Evolutionary conservation across 2,113 vertebrate species (phyloP).

Genomic region (Pseudopipra pipra): DNA sequence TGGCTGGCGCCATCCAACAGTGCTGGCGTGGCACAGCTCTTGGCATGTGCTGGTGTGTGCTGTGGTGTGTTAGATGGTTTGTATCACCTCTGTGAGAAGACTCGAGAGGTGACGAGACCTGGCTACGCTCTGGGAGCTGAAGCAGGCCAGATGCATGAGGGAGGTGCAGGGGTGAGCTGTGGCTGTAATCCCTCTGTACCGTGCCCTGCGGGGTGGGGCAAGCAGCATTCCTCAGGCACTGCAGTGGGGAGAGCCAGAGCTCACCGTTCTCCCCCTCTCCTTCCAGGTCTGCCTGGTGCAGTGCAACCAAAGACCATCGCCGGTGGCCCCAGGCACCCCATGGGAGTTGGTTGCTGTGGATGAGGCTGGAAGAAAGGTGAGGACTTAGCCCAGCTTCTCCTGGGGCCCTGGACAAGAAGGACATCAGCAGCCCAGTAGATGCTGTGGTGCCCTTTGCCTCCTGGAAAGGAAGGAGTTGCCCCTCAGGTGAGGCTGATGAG

Average conservation of each 20-base stretch:
- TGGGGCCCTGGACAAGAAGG: accelerated
- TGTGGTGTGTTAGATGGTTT: accelerated
- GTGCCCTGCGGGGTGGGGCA: accelerated
- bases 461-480: not conserved
- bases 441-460: no score
- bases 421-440: accelerated
- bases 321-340: accelerated
- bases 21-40: accelerated
- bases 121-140: accelerated
- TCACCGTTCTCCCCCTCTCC: not conserved
- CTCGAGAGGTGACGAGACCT: not conserved
- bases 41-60: accelerated
- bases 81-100: not conserved
- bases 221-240: no score
- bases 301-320: accelerated
- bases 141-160: accelerated
- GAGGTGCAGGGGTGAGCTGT: not conserved
- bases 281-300: not conserved
- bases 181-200: accelerated
- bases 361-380: not conserved
- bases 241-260: not conserved
- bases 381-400: not conserved
- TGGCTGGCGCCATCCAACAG: accelerated
- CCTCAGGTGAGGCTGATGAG: not conserved
- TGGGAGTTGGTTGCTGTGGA: accelerated